Conservation (phyloP, 1,140 invertebrate species). For the Chelonus insularis region DNA sequence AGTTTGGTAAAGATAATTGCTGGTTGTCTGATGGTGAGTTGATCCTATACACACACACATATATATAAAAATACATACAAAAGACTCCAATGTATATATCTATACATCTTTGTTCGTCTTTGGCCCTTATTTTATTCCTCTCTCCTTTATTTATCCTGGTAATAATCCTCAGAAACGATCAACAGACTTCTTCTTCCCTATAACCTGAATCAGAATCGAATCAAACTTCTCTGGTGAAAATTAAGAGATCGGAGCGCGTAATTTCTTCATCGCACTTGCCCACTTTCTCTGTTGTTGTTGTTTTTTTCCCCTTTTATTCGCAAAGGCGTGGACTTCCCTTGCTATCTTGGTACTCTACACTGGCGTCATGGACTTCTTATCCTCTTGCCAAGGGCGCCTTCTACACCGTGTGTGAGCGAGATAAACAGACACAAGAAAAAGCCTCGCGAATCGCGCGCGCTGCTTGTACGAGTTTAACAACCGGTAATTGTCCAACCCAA, state of each 20-base stretch:
- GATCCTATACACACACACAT: slow-evolving; percentile 25
- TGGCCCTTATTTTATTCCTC: slow-evolving; percentile 5
- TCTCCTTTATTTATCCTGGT: neutral
- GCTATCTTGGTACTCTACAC: neutral
- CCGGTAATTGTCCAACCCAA: slow-evolving; percentile 48
- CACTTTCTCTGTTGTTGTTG: neutral
- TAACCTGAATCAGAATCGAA: neutral
- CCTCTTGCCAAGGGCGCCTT: slow-evolving; percentile 23
- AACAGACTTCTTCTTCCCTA: neutral
- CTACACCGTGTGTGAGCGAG: too few relatives aligned
- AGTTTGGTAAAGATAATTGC: slow-evolving; percentile 58
- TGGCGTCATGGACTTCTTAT: slow-evolving; percentile 21
- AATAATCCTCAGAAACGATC: slow-evolving; percentile 4
- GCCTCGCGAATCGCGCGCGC: slow-evolving; percentile 18
- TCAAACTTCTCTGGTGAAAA: slow-evolving; percentile 40
- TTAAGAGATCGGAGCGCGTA: slow-evolving; percentile 55
- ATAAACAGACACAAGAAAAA: too few relatives aligned
- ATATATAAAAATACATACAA: neutral
- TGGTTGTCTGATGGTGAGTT: slow-evolving; percentile 45
- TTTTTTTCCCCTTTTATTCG: neutral
- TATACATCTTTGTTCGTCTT: too few relatives aligned
- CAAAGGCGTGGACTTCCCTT: neutral
- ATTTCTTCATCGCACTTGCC: slow-evolving; percentile 54
- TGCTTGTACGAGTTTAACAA: slow-evolving; percentile 47
- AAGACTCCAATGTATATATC: too few relatives aligned